Conservation (phyloP, 1,140 invertebrate genomes). For the Nephotettix cincticeps region DNA sequence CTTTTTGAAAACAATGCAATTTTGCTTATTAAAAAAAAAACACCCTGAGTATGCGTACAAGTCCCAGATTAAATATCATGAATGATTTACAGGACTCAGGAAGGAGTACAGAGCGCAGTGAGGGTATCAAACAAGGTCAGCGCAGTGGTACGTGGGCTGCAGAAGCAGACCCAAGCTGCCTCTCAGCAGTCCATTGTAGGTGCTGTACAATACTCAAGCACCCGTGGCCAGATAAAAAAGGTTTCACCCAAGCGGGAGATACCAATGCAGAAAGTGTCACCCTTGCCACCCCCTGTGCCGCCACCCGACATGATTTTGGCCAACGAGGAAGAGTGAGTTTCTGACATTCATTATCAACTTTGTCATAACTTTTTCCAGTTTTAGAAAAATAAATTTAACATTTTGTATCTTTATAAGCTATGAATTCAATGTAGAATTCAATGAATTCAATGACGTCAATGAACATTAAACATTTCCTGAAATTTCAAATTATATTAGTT, state of each 20-base stretch:
- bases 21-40: too few relatives aligned
- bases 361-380: too few relatives aligned
- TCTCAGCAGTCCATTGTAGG: neutral
- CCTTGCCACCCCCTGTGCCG: neutral
- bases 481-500: too few relatives aligned
- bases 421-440: too few relatives aligned
- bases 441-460: too few relatives aligned
- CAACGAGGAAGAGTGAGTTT: conserved; percentile 5
- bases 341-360: neutral
- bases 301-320: neutral
- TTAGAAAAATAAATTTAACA: too few relatives aligned
- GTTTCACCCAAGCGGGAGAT: neutral
- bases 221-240: neutral
- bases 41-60: too few relatives aligned
- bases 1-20: too few relatives aligned
- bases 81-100: neutral
- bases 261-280: neutral
- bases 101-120: neutral
- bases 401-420: too few relatives aligned
- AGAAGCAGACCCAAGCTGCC: neutral
- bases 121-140: neutral
- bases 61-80: too few relatives aligned
- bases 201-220: neutral
- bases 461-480: too few relatives aligned
- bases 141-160: neutral